Conservation (phyloP, 2,888 invertebrate genomes). For the Diplolepis rosae region DNA sequence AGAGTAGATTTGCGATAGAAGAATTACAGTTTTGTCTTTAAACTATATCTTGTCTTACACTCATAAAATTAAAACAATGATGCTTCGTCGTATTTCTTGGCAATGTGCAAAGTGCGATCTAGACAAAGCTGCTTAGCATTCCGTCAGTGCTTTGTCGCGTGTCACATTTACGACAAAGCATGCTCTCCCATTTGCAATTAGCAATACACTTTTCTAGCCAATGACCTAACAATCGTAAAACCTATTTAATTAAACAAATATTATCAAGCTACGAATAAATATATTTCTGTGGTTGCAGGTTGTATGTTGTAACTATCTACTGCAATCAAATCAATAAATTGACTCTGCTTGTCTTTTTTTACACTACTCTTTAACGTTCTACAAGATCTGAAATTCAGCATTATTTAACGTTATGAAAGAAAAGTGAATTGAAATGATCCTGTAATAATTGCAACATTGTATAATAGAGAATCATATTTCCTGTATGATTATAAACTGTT, state of each 20-base stretch:
- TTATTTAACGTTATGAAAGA: slow-evolving; percentile 10
- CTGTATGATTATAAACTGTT: slow-evolving; percentile 24
- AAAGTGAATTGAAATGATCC: slow-evolving; percentile 18
- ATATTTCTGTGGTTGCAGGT: background rate
- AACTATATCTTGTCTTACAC: background rate
- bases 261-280: too few relatives aligned
- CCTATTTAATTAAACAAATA: too few relatives aligned
- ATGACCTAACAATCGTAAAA: slow-evolving; percentile 21
- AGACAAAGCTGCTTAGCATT: slow-evolving; percentile 30
- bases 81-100: slow-evolving; percentile 22
- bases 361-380: background rate
- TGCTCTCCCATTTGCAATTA: slow-evolving; percentile 24
- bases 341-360: background rate
- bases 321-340: background rate
- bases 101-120: slow-evolving; percentile 24
- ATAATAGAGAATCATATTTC: slow-evolving; percentile 10
- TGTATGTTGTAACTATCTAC: background rate
- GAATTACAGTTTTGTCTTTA: background rate
- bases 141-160: slow-evolving; percentile 27
- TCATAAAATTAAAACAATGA: slow-evolving; percentile 11
- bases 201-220: slow-evolving; percentile 19
- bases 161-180: slow-evolving; percentile 27
- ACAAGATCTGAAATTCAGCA: background rate
- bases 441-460: slow-evolving; percentile 20
- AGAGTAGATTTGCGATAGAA: background rate